Base-by-base conservation (phyloP, 2,113 vertebrate species). In the Osmerus eperlanus region DNA sequence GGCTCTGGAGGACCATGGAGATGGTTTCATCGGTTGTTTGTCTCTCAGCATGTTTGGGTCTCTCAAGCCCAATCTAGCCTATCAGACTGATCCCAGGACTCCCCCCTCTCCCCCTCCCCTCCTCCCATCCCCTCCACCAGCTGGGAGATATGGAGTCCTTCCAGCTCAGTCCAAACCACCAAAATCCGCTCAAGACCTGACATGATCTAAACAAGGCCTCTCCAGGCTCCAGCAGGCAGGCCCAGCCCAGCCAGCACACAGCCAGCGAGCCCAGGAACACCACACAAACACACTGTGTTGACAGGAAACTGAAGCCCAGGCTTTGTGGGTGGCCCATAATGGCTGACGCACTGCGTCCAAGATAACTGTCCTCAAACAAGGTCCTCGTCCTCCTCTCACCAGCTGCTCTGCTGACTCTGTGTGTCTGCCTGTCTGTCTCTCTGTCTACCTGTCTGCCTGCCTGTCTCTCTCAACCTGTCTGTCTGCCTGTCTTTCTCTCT, bases 51-150 rank as follows among this genome's bases (percentile, higher is more conserved):
- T 54, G 52, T 67, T 23, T 67, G 66, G 55, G 13, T 67, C 13
- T 32, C 76, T 82, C 61, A 72, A 53, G 72, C 67, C 70, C 41
- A 70, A 84, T 87, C 74, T 83, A 63, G 80, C 12, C 7, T 2
- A 14, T 2, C 16, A 16, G 69, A 74, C 65, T 78, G 77, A 80
- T 84, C 79, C 69, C 21, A 29, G 71, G 16, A 55, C 79, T 73
- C 78, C 84, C 75, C 72, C 73, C 71, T 79, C 81, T 65, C 85
- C 71, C n/a, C 72, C 78, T 85, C 83, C 72, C 84, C 85, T 77
- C 68, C 64, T 61, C 59, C 65, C 8, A 80, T 72, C 66, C 76
- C 65, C 72, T 70, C 63, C 67, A 59, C 12, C 28, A 15, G 65
- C 65, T 73, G 18, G n/a, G 51, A 79, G 54, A 67, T 13, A 66